Conservation (phyloP, 1,140 invertebrate species). For the Latrodectus geometricus region DNA sequence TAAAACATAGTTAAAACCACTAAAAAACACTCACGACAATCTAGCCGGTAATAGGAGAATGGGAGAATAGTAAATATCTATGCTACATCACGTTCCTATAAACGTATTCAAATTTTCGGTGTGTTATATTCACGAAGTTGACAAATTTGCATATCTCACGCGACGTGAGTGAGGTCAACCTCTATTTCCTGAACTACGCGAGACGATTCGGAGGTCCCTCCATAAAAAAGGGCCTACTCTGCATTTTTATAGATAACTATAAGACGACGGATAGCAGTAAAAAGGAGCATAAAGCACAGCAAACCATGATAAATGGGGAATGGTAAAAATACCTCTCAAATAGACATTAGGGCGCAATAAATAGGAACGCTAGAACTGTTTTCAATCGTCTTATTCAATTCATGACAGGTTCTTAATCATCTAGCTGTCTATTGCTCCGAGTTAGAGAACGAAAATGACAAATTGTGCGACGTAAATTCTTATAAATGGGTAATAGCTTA, state of each 20-base stretch:
- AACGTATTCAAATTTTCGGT: no score
- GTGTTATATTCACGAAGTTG: no score
- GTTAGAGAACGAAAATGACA: slow-evolving; percentile 42
- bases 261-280: not conserved
- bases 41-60: no score
- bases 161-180: no score
- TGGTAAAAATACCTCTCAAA: slow-evolving; percentile 1
- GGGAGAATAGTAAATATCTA: no score
- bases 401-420: slow-evolving; percentile 43
- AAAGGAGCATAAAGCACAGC: not conserved
- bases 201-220: no score
- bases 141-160: no score
- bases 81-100: no score
- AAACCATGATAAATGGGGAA: not conserved
- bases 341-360: slow-evolving; percentile 28
- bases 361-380: slow-evolving; percentile 43
- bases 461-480: slow-evolving; percentile 50
- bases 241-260: not conserved
- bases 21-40: no score
- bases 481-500: slow-evolving; percentile 58
- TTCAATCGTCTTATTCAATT: slow-evolving; percentile 51
- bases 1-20: no score
- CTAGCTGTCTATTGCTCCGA: slow-evolving; percentile 19
- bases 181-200: no score
- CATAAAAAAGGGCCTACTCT: not conserved